Evolutionary conservation across 2,888 invertebrate species (phyloP).

Genomic region (Serrognathus titanus): DNA sequence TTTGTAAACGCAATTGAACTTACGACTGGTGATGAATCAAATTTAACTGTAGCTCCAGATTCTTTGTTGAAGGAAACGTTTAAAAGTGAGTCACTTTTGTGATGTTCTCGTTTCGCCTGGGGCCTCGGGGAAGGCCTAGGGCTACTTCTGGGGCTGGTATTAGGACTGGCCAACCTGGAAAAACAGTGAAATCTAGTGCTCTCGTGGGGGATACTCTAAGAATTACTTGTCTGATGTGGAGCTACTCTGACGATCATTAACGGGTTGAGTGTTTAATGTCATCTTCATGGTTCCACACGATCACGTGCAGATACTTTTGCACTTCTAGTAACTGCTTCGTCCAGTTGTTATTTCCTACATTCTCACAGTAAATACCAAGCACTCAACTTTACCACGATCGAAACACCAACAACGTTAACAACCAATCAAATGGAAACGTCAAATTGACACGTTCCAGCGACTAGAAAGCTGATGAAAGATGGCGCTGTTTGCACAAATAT

Average conservation of each 20-base stretch:
- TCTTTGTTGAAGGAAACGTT: conserved; percentile 14
- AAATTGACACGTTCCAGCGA: too few species aligned
- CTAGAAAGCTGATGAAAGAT: too few species aligned
- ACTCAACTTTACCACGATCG: too few species aligned
- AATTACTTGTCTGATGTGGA: conserved; percentile 16
- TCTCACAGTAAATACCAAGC: too few species aligned
- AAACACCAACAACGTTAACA: too few species aligned
- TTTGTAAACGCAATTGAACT: conserved; percentile 3
- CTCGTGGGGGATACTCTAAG: background rate
- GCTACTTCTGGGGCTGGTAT: conserved; percentile 50
- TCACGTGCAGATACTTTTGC: background rate
- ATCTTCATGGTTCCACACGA: conserved; percentile 16
- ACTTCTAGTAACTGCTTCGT: too few species aligned
- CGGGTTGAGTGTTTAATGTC: conserved; percentile 16
- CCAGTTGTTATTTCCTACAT: too few species aligned
- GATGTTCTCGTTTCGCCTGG: conserved; percentile 39
- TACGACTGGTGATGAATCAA: conserved; percentile 17
- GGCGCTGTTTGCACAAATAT: too few species aligned
- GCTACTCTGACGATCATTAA: conserved; percentile 12
- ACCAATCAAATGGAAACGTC: too few species aligned
- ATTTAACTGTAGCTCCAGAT: conserved; percentile 18
- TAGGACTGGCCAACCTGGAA: conserved; percentile 42
- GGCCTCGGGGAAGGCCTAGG: conserved; percentile 54
- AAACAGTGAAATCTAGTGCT: background rate
- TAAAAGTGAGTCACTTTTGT: conserved; percentile 35